Evolutionary conservation across 2,888 invertebrate genomes (phyloP).

Genomic region (Tachystola acroxantha): DNA sequence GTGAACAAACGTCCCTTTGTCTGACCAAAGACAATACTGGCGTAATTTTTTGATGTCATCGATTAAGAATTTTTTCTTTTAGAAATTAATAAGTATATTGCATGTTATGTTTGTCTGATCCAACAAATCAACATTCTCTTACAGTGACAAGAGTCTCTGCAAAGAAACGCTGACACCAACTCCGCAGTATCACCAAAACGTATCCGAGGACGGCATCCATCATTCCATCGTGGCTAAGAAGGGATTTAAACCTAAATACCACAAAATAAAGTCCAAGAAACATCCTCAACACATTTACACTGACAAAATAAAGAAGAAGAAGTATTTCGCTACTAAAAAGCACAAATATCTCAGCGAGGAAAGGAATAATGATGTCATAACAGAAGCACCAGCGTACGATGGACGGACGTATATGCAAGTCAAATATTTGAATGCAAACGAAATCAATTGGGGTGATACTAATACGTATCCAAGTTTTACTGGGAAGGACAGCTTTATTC

Average conservation of each 20-base stretch:
- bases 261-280: conserved; percentile 50
- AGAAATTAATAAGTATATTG: background rate
- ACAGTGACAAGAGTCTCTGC: conserved; percentile 44
- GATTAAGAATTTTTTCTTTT: no score
- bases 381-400: conserved; percentile 49
- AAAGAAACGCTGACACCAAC: conserved; percentile 43
- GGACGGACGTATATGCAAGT: conserved; percentile 71
- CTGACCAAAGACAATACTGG: no score
- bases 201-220: conserved; percentile 46
- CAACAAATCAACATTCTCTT: no score
- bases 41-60: no score
- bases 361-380: conserved; percentile 44
- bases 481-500: conserved; percentile 91
- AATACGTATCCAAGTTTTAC: conserved; percentile 85
- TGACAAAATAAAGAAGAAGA: conserved; percentile 53
- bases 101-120: no score
- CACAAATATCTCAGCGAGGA: conserved; percentile 35
- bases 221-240: conserved; percentile 62
- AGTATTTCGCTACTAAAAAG: conserved; percentile 48
- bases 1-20: no score
- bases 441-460: conserved; percentile 64
- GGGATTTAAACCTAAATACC: conserved; percentile 52
- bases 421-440: conserved; percentile 60
- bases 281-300: conserved; percentile 32
- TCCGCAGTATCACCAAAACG: conserved; percentile 42